Percentiles rank a stretch among this genome's conserved stretches.
These are phyloP conservation scores for Erebia aethiops DNA, from an alignment of 2,888 invertebrate genomes.

Conservation along the genomic window DNA sequence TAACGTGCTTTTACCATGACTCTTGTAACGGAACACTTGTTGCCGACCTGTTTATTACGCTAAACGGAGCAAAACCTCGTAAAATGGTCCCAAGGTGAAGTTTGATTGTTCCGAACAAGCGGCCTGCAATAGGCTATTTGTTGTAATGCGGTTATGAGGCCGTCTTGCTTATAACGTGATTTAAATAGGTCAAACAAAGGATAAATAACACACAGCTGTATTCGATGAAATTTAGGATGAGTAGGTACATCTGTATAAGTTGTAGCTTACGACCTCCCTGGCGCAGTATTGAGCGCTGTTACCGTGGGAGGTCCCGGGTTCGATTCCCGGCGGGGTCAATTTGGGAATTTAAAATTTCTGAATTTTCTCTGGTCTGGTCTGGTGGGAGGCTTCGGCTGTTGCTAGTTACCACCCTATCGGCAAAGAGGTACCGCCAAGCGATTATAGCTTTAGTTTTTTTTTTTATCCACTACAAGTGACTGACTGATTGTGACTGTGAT, in stretches of 20 bases:
- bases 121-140: constrained; percentile 45
- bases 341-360: too few species aligned
- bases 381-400: too few species aligned
- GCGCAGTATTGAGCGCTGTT: too few species aligned
- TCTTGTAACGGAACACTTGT: constrained; percentile 59
- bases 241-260: not conserved
- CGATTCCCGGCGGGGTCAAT: too few species aligned
- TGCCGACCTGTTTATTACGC: constrained; percentile 68
- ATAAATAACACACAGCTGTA: constrained; percentile 42
- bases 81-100: constrained; percentile 71
- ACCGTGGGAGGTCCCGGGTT: too few species aligned
- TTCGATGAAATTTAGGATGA: not conserved
- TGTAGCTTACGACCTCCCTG: too few species aligned
- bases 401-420: too few species aligned
- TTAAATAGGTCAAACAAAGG: constrained; percentile 68
- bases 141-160: constrained; percentile 67
- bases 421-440: too few species aligned
- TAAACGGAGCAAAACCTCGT: constrained; percentile 59
- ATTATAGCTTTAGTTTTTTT: too few species aligned
- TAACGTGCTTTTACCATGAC: constrained; percentile 54
- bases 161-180: constrained; percentile 63
- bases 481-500: too few species aligned
- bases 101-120: constrained; percentile 66
- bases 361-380: too few species aligned
- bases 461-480: too few species aligned